Base-by-base conservation (phyloP, 2,888 invertebrate genomes). In the Conistra vaccinii region DNA sequence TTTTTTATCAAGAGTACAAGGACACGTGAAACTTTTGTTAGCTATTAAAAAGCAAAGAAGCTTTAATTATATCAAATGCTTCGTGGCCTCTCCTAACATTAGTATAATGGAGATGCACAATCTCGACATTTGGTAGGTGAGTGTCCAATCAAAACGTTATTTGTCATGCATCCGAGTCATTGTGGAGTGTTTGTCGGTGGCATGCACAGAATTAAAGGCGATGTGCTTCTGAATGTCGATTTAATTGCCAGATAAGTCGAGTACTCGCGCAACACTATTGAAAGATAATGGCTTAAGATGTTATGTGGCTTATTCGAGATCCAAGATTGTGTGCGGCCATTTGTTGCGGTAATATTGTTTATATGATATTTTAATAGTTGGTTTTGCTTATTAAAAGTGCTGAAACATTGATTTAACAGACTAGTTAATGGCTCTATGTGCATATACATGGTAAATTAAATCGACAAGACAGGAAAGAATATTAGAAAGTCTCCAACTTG, bases 171-270 rank as follows among this genome's bases (percentile, higher is more conserved):
- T 94, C 93, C 94, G 92, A 94, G 94, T 94, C 95, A 95, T 95
- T 95, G 96, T 95, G 91, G 90, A 92, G 92, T 91, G 94, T 94
- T 94, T 94, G 94, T 92, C 93, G 93, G 94, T 93, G 93, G 93
- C 92, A 91, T 91, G 93, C 92, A 92, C 91, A 90, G 95, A 94
- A 95, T 95, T 94, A 94, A 94, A 94, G 92, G 93, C 92, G 90
- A 93, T 93, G 91, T 95, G 94, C 96, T 96, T 94, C 96, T 95
- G 96, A 95, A 96, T 96, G 96, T 95, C 94, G 96, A 96, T 96
- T 95, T 96, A 96, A 96, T 96, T 96, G 96, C 94, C 91, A 94
- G 96, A 96, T 96, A 96, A 95, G 94, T 94, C 94, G 90, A 88
- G 88, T 91, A 92, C 92, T 91, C 91, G 92, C 93, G 93, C 94